A percentile compares a stretch with the other conserved stretches of the same genome.
phyloP scores from a whole-genome alignment of 2,113 vertebrate species.

The Syrmaticus mikado region DNA sequence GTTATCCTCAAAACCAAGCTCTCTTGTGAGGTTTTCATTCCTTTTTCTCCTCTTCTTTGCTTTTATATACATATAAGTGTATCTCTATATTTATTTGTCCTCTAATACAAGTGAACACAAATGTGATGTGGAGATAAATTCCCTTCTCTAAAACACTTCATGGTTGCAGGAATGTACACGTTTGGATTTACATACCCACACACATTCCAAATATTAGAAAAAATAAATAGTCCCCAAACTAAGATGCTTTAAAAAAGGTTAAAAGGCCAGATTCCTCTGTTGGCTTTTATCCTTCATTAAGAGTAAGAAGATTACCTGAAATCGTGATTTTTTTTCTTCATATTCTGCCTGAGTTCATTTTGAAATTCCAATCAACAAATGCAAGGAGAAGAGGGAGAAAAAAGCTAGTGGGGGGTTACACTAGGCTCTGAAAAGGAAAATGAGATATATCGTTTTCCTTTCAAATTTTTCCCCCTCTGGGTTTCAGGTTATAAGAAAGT shows the following conservation, averaged over 20 bases:
- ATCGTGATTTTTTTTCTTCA: conserved; percentile 36
- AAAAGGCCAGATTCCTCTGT: conserved; percentile 57
- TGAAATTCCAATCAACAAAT: conserved; percentile 59
- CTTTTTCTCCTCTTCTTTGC: conserved; percentile 6
- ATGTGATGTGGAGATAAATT: conserved; percentile 45
- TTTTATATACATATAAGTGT: conserved; percentile 12
- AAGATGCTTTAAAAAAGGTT: conserved; percentile 57
- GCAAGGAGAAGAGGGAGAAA: conserved; percentile 12
- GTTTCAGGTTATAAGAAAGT: conserved; percentile 2
- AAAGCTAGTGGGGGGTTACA: neutral
- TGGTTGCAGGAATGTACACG: conserved; percentile 15
- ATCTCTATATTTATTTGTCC: neutral
- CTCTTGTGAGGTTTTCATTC: neutral
- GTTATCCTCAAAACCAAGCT: neutral
- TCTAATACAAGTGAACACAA: conserved; percentile 58
- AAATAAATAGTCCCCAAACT: conserved; percentile 7
- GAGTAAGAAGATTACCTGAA: conserved; percentile 68
- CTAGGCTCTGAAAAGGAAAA: conserved; percentile 39
- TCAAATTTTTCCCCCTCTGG: neutral
- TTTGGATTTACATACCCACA: conserved; percentile 37
- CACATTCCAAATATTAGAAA: conserved; percentile 25
- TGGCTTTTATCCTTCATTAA: conserved; percentile 74
- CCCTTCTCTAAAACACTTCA: conserved; percentile 37
- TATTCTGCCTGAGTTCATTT: conserved; percentile 70
- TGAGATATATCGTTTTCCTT: conserved; percentile 27